Conservation (phyloP, 2,797 vertebrate genomes). For the Gila robusta region DNA sequence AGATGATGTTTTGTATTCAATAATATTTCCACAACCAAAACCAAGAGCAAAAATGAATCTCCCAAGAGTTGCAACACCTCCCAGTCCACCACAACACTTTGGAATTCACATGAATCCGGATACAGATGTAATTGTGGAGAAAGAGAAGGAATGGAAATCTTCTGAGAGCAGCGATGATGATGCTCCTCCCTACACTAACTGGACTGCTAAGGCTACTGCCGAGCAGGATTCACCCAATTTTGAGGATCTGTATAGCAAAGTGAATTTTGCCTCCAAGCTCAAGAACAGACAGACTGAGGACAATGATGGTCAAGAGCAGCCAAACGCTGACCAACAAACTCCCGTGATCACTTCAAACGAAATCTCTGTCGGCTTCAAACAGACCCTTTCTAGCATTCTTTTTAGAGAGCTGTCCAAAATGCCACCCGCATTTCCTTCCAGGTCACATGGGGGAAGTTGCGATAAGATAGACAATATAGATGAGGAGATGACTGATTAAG, state of each 20-base stretch:
- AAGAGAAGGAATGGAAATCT: slow-evolving; percentile 13
- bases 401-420: slow-evolving; percentile 77
- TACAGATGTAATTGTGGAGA: slow-evolving; percentile 32
- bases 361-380: slow-evolving; percentile 74
- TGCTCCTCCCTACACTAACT: slow-evolving; percentile 31
- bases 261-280: slow-evolving; percentile 35
- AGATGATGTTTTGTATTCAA: slow-evolving; percentile 69
- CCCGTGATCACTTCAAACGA: slow-evolving; percentile 53
- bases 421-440: slow-evolving; percentile 58
- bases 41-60: neutral
- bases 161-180: neutral
- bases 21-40: slow-evolving; percentile 63
- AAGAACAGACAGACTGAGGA: slow-evolving; percentile 47
- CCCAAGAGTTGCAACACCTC: slow-evolving; percentile 50
- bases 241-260: slow-evolving; percentile 62
- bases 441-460: neutral
- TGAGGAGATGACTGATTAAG: slow-evolving; percentile 26
- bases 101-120: neutral
- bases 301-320: slow-evolving; percentile 49
- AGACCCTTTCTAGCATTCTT: slow-evolving; percentile 76
- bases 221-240: neutral
- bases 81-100: slow-evolving; percentile 53
- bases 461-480: slow-evolving; percentile 23
- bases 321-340: slow-evolving; percentile 57
- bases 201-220: neutral